Evolutionary conservation across 2,797 vertebrate genomes (phyloP), one percentile per base, ranked within the genome.

Genomic region (Anas flavirostris): DNA sequence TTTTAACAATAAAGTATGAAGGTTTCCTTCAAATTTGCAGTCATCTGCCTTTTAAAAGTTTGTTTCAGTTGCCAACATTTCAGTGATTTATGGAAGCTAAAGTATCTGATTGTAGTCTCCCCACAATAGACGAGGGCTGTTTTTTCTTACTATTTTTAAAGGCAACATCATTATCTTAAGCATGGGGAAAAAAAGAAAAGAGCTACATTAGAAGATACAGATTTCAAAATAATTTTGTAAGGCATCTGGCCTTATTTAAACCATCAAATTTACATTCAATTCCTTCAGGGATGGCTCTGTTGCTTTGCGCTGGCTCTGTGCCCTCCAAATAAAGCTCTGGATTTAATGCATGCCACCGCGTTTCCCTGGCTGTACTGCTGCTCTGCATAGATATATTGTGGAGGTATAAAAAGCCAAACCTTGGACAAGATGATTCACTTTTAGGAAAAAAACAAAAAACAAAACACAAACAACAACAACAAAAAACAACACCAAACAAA

Each of bases 171-270:
- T 92, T 95, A 88, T 85, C 83, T 83, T 75, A 77, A 85, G 92
- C n/a, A 67, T 11, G 46, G 46, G 21, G 46, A 25, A 79, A 80
- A 44, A 50, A 75, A 44, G 31, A 86, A 82, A 26, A 95, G 83
- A 94, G 52, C 78, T 79, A 87, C 92, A 95, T 96, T 83, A 96
- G 89, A 96, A 97, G 96, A 96, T 82, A 88, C 18, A 93, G 94
- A 67, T 92, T 97, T 97, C 74, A 69, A 90, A 94, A 87, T 80
- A 81, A 93, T 91, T 94, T 93, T 92, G 93, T 75, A 94, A 95
- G 73, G 96, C 97, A 98, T 97, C 97, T 98, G 97, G 97, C 97
- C 97, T 96, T 96, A 96, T 96, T 98, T 98, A 98, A 98, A 94
- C 92, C 92, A 96, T 96, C 96, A 95, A 87, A 97, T 97, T 96